A percentile compares a stretch with the other conserved stretches of the same genome.
Conservation (phyloP, 2,888 invertebrate genomes). For the Melanotus villosus region DNA sequence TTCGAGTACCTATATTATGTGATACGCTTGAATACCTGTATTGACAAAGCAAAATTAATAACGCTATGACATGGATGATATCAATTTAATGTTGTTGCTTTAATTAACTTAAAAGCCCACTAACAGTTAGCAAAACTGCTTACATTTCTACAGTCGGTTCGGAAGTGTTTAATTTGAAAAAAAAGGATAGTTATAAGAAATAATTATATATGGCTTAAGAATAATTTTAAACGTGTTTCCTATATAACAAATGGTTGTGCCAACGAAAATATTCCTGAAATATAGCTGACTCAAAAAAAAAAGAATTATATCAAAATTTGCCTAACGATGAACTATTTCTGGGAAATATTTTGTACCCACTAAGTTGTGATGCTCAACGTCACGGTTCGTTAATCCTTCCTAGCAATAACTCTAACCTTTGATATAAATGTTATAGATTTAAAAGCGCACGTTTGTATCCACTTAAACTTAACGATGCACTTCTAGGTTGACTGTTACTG, state of each 20-base stretch:
- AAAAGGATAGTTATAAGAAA: slow-evolving; percentile 20
- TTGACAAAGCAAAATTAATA: too few species aligned
- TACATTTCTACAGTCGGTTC: slow-evolving; percentile 12
- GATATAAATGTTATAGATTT: slow-evolving; percentile 47
- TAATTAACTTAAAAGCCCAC: too few species aligned
- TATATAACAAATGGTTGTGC: slow-evolving; percentile 42
- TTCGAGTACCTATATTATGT: too few species aligned
- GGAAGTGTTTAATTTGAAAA: neutral
- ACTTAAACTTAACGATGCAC: slow-evolving; percentile 46
- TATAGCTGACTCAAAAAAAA: slow-evolving; percentile 24
- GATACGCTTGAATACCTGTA: too few species aligned
- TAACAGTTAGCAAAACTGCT: too few species aligned
- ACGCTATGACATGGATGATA: too few species aligned
- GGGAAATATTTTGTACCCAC: slow-evolving; percentile 32
- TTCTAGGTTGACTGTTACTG: slow-evolving; percentile 48
- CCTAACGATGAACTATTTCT: neutral
- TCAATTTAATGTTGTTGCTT: too few species aligned
- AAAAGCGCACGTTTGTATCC: slow-evolving; percentile 47
- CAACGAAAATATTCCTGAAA: slow-evolving; percentile 30
- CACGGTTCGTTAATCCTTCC: slow-evolving; percentile 42
- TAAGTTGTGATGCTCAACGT: slow-evolving; percentile 31
- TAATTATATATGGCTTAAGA: slow-evolving; percentile 21
- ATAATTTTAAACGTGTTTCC: slow-evolving; percentile 33
- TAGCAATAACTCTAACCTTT: slow-evolving; percentile 46
- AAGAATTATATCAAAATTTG: slow-evolving; percentile 24